These are phyloP conservation scores for Temnothorax longispinosus DNA, from an alignment of 1,140 invertebrate genomes.

Conservation along the genomic window DNA sequence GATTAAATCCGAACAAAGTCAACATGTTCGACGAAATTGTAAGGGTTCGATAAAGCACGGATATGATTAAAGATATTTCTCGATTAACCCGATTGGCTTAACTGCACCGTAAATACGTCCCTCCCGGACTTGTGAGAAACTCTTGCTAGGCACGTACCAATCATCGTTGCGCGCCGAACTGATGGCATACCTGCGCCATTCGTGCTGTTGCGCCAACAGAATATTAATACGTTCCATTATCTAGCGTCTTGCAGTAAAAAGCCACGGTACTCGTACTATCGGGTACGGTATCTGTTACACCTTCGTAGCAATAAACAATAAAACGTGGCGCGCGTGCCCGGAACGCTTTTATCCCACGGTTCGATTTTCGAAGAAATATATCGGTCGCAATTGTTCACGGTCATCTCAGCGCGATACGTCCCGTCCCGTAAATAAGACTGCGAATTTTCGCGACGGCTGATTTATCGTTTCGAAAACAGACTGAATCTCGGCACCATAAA, in stretches of 20 bases:
- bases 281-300: conserved; percentile 10
- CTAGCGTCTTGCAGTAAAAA: neutral
- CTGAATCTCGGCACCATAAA: conserved; percentile 38
- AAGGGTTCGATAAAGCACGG: neutral
- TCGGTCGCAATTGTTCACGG: conserved; percentile 8
- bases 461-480: conserved; percentile 52
- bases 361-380: conserved; percentile 15
- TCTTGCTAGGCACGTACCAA: conserved; percentile 19
- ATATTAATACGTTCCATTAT: conserved; percentile 49
- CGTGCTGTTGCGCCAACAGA: neutral
- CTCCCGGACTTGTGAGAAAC: neutral
- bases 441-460: conserved; percentile 12
- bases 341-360: neutral
- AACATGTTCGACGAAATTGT: neutral
- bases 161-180: neutral
- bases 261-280: conserved; percentile 5
- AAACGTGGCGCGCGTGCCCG: conserved; percentile 4
- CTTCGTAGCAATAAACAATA: conserved; percentile 16
- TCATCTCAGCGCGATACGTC: conserved; percentile 2
- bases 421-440: conserved; percentile 36
- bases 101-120: neutral
- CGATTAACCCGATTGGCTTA: neutral
- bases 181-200: conserved; percentile 25
- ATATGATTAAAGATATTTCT: neutral
- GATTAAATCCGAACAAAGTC: conserved; percentile 3